Evolutionary conservation across 2,113 vertebrate genomes (phyloP), one percentile per base, ranked within the genome.

Genomic region (Notothenia rossii): DNA sequence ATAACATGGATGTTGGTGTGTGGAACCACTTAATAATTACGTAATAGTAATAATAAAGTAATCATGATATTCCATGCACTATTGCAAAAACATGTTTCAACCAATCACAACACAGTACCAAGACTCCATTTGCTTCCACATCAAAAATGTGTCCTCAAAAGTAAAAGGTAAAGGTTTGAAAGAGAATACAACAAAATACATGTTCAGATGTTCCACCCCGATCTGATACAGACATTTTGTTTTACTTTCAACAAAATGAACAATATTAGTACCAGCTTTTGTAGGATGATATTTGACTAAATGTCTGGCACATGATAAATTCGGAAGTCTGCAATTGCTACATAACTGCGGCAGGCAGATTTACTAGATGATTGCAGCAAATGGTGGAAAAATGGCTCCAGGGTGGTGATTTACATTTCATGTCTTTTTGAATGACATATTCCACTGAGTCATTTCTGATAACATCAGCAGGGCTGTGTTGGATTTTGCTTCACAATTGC

Each of bases 351-450:
- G 22, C 48, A 59, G 29, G n/a, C 9, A 67, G 11, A 67, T 77
- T 84, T 61, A 66, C 59, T 69, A 68, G 67, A 69, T 50, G 17
- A 85, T 48, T 81, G 73, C 55, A 13, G 10, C 45, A 69, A 72
- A 84, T 56, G 49, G 29, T 60, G n/a, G 48, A 75, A 72, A 77
- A 63, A 80, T 56, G 2, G 58, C 77, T 81, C 5, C 5, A 14
- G 76, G 69, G 25, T 54, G 40, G 71, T 70, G 53, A 73, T 83
- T 81, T 88, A 58, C 72, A 72, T 86, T 53, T 51, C 59, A 71
- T 40, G 9, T 62, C 1, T 53, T 59, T 66, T 46, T 85, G 40
- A 81, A 78, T 49, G 48, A 72, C 36, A 76, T 54, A 67, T 75
- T 79, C 69, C 48, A 72, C 22, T 10, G 33, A 70, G 61, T 59